These are phyloP conservation scores for Campylomormyrus numenius DNA, from an alignment of 2,113 vertebrate genomes.

Conservation along the genomic window DNA sequence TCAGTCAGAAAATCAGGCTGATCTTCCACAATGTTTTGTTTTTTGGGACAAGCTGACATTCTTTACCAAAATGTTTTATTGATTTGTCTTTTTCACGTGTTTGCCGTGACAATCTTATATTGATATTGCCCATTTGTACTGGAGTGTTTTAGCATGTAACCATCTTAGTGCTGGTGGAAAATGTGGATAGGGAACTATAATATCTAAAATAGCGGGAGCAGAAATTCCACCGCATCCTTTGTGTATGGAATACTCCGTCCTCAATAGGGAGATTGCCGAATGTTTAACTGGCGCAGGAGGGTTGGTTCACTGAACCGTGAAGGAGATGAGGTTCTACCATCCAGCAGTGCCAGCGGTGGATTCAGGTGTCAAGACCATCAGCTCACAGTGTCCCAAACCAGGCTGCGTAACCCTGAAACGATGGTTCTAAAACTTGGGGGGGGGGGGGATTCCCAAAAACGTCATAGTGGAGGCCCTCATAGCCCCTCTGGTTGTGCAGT, in stretches of 20 bases:
- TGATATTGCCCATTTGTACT: not conserved
- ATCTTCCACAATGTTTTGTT: not conserved
- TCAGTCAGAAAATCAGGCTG: not conserved
- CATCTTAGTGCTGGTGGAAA: not conserved
- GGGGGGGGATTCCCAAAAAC: not conserved
- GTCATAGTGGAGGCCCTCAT: not conserved
- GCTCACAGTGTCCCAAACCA: not conserved
- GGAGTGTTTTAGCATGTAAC: not conserved
- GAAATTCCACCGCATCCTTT: not conserved
- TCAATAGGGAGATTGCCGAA: not conserved
- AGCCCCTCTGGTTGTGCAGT: not conserved
- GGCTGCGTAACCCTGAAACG: not conserved
- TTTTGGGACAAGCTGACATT: not conserved
- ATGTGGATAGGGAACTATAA: not conserved
- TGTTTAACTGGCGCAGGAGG: not conserved
- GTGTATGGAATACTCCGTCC: not conserved
- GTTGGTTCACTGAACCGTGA: not conserved
- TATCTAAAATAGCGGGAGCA: not conserved
- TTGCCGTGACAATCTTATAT: not conserved
- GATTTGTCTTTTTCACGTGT: not conserved
- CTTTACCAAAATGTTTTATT: not conserved
- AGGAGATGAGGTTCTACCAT: not conserved
- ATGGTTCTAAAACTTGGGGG: not conserved
- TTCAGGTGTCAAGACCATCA: not conserved
- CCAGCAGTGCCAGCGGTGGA: not conserved